Evolutionary conservation across 2,888 invertebrate genomes (phyloP).

Genomic region (Catocala sponsa): DNA sequence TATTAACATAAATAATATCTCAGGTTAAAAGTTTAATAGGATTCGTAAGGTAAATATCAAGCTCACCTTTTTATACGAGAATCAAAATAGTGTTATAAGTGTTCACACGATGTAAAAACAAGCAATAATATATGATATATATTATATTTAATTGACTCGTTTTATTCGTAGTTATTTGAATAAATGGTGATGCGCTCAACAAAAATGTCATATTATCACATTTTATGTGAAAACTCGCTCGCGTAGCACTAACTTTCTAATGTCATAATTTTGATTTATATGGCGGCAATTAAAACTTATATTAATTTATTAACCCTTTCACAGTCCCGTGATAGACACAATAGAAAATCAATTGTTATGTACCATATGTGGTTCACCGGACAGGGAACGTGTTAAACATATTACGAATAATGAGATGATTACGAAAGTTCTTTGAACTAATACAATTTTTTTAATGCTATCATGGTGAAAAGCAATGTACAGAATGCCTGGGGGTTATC

Average conservation of each 20-base stretch:
- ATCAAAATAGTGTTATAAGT: constrained; percentile 25
- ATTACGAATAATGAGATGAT: no score
- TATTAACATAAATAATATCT: constrained; percentile 2
- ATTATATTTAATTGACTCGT: constrained; percentile 13
- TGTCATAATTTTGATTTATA: not conserved
- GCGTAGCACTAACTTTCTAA: not conserved
- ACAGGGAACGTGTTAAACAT: no score
- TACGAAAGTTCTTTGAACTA: no score
- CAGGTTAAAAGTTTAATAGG: constrained; percentile 11
- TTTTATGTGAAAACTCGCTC: constrained; percentile 6
- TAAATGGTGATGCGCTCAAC: not conserved
- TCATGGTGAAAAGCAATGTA: no score
- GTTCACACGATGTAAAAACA: constrained; percentile 9
- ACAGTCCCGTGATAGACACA: no score
- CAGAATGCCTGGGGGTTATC: no score
- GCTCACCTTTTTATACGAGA: constrained; percentile 9
- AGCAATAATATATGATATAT: constrained; percentile 11
- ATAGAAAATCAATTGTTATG: no score
- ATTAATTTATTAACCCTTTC: no score
- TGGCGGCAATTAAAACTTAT: no score
- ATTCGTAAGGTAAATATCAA: not conserved
- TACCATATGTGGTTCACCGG: no score
- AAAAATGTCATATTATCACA: constrained; percentile 5
- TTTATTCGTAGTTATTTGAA: constrained; percentile 10
- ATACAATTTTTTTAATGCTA: no score